Evolutionary conservation across 1,140 invertebrate genomes (phyloP).

Genomic region (Heliconius congener): DNA sequence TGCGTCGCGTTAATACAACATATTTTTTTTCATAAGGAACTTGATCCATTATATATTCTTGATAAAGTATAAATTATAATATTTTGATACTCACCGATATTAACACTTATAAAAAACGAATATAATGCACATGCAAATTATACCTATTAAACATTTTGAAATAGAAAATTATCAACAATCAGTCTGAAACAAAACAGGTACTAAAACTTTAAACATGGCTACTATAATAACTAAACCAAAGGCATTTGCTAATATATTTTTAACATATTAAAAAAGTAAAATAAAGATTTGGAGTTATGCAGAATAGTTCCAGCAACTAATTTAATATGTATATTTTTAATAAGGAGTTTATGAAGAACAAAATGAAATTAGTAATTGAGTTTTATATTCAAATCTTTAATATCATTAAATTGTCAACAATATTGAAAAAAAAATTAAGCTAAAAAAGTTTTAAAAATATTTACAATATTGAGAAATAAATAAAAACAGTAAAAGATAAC

Average conservation of each 20-base stretch:
- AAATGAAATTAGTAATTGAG: too few species aligned
- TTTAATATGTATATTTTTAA: background rate
- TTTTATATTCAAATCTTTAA: too few species aligned
- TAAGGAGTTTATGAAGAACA: too few species aligned
- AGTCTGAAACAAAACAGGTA: slow-evolving; percentile 8
- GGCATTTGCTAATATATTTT: background rate
- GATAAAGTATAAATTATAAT: background rate
- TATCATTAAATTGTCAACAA: too few species aligned
- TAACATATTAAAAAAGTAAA: background rate
- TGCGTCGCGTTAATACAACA: background rate
- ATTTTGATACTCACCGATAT: background rate
- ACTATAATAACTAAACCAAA: background rate
- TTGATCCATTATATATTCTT: slow-evolving; percentile 4
- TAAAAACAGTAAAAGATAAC: too few species aligned
- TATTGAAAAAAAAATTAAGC: too few species aligned
- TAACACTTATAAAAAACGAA: slow-evolving; percentile 4
- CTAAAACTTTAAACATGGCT: background rate
- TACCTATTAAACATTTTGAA: background rate
- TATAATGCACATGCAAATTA: slow-evolving; percentile 4
- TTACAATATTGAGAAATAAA: too few species aligned
- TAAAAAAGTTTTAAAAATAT: too few species aligned
- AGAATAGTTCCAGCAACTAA: background rate
- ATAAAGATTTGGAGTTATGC: background rate
- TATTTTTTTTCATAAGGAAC: background rate
- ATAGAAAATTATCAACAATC: slow-evolving; percentile 9